Evolutionary conservation across 1,140 invertebrate genomes (phyloP).

Genomic region (Yoshiicerus persimilis): DNA sequence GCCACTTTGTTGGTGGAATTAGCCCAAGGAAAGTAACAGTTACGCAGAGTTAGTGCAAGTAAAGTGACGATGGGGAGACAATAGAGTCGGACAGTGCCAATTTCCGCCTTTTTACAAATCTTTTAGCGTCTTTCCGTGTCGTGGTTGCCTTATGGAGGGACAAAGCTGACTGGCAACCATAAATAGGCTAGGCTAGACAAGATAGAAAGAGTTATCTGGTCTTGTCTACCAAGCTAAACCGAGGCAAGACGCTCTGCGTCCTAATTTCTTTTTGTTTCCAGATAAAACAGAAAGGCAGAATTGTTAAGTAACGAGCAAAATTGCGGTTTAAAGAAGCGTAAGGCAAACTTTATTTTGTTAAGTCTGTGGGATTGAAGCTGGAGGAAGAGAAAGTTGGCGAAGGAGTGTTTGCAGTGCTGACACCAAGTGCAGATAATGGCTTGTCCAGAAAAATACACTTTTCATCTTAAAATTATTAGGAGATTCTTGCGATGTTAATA

Average conservation of each 20-base stretch:
- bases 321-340: background rate
- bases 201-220: background rate
- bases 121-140: background rate
- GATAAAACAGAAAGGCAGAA: background rate
- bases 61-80: background rate
- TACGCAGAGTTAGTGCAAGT: background rate
- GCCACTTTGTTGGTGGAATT: background rate
- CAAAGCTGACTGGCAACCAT: background rate
- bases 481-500: background rate
- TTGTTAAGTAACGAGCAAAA: background rate
- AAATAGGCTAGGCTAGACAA: background rate
- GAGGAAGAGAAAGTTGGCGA: background rate
- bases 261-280: background rate
- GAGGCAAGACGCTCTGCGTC: background rate
- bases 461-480: background rate
- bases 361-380: background rate
- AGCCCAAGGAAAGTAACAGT: background rate
- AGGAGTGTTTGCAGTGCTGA: background rate
- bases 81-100: background rate
- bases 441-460: background rate
- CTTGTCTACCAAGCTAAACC: background rate
- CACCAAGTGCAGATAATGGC: no score
- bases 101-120: constrained; percentile 17
- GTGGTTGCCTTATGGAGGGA: background rate
- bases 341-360: background rate